Evolutionary conservation across 1,140 invertebrate genomes (phyloP), one percentile per base, ranked within the genome.

Genomic region (Drosophila lacertosa): DNA sequence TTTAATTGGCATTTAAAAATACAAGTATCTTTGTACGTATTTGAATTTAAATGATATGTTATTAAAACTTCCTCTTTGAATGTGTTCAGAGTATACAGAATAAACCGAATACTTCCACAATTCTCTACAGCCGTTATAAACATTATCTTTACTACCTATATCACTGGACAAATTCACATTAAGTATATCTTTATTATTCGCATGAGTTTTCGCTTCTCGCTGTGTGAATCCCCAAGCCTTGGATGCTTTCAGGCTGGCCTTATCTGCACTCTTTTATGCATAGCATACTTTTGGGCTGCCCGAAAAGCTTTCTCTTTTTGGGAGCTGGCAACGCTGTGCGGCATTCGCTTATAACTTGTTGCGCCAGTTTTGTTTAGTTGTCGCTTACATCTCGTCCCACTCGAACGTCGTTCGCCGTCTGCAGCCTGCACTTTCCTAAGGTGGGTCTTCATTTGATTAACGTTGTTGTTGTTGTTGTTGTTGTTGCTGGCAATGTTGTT

Each of bases 311-410:
- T 47, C 16, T 9, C 9, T 9, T 7, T 18, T 10, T 1, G 29
- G 58, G 18, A 39, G 57, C 20, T 72, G 71, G 42, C 71, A 75
- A 66, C 60, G 15, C 60, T 64, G 59, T 3, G 15, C 24, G 22
- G 32, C 18, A 58, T 26, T 57, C 42, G 22, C 15, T 3, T 58
- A 66, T 55, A 82, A 83, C 79, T 83, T 84, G 80, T 82, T 78
- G 75, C 71, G 75, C 79, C 79, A 69, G 80, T 83, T 83, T 84
- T 33, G 39, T 62, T 83, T 62, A 77, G 55, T 73, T 62, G 29
- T 62, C 42, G 39, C 4, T 32, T 53, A 32, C 58, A 45, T 42
- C 55, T 78, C 71, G 62, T 57, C 13, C 35, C 48, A 59, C 26
- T 39, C 58, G 58, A 50, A 83, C 70, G 75, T 71, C 50, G 68